Evolutionary conservation across 2,888 invertebrate genomes (phyloP).

Genomic region (Chrysolina oricalcia): DNA sequence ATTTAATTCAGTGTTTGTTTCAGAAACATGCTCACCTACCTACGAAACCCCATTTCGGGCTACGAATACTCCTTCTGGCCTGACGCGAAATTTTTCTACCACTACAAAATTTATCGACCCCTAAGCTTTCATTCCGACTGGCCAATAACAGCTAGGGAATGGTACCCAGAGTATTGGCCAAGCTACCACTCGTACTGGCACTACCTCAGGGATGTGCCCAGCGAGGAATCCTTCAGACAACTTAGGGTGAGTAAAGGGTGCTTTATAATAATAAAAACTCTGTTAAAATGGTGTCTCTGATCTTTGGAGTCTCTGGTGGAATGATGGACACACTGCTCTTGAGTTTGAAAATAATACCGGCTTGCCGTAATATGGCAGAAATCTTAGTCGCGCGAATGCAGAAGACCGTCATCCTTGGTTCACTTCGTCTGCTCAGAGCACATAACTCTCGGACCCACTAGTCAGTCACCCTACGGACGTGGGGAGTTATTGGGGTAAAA

Average conservation of each 20-base stretch:
- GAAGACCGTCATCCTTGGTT: too few species aligned
- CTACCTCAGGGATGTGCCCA: slow-evolving; percentile 57
- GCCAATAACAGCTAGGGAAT: slow-evolving; percentile 59
- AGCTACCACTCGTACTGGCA: slow-evolving; percentile 58
- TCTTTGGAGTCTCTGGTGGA: background rate
- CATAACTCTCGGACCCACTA: too few species aligned
- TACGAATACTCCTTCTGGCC: slow-evolving; percentile 62
- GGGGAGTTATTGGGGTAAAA: too few species aligned
- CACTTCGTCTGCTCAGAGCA: too few species aligned
- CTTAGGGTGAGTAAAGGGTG: slow-evolving; percentile 55
- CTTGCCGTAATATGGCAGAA: too few species aligned
- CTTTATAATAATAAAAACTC: too few species aligned
- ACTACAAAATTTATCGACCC: slow-evolving; percentile 62
- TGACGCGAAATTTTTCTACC: slow-evolving; percentile 61
- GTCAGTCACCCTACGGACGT: too few species aligned
- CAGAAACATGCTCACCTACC: slow-evolving; percentile 59
- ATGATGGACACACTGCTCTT: too few species aligned
- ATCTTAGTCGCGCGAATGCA: too few species aligned
- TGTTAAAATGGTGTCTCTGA: too few species aligned
- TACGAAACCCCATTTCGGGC: slow-evolving; percentile 59
- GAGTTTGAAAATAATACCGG: too few species aligned
- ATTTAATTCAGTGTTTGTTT: slow-evolving; percentile 11
- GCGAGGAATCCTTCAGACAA: slow-evolving; percentile 58
- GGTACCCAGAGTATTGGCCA: slow-evolving; percentile 61
- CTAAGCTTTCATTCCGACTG: slow-evolving; percentile 58